These are phyloP conservation scores for Cirrhinus mrigala DNA, from an alignment of 2,797 vertebrate genomes.

Conservation along the genomic window DNA sequence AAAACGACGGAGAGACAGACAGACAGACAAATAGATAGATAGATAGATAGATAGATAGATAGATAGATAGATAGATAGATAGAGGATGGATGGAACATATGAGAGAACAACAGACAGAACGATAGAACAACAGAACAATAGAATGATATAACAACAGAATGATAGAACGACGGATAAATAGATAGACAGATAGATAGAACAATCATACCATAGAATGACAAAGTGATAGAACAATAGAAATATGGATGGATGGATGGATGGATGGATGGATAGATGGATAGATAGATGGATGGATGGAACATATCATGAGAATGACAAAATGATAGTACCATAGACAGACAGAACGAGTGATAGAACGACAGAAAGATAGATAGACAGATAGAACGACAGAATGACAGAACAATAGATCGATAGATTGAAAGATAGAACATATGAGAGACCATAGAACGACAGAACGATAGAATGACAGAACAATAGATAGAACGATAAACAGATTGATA, in stretches of 20 bases:
- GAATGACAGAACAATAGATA: too few species aligned
- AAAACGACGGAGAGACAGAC: too few species aligned
- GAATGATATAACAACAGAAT: too few species aligned
- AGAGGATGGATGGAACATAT: background rate
- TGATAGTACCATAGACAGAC: too few species aligned
- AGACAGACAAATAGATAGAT: too few species aligned
- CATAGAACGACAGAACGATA: too few species aligned
- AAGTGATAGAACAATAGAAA: too few species aligned
- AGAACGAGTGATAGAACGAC: background rate
- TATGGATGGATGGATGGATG: too few species aligned
- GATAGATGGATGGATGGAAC: background rate
- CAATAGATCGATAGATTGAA: too few species aligned
- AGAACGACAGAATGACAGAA: background rate
- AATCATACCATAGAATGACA: accelerated
- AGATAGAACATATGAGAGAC: too few species aligned
- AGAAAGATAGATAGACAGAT: background rate
- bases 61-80: background rate
- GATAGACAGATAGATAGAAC: background rate
- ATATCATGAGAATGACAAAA: background rate
- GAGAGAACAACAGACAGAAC: background rate
- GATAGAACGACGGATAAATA: accelerated
- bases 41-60: background rate
- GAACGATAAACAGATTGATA: too few species aligned
- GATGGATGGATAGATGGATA: background rate
- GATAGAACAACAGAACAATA: background rate